These are phyloP conservation scores for Protonibea diacanthus DNA, from an alignment of 2,797 vertebrate genomes.

Conservation along the genomic window DNA sequence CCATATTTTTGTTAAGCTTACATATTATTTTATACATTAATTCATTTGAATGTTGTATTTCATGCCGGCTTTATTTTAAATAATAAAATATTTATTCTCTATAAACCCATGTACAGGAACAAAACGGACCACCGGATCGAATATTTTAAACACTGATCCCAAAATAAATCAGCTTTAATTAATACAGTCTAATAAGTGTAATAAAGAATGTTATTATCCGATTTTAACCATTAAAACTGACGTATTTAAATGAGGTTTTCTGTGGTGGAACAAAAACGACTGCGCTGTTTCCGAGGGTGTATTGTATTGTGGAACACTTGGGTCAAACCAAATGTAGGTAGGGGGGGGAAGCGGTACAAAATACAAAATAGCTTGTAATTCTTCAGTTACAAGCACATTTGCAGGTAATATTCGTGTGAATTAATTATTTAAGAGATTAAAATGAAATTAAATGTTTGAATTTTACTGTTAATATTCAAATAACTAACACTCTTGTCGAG, in stretches of 20 bases:
- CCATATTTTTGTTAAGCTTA: background rate
- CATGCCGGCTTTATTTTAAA: fast-evolving
- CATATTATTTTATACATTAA: fast-evolving
- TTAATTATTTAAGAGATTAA: fast-evolving
- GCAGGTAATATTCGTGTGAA: fast-evolving
- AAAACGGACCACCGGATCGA: too few species aligned
- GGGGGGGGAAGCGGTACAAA: background rate
- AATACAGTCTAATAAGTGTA: too few species aligned
- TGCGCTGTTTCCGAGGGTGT: conserved; percentile 54
- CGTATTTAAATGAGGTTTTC: background rate
- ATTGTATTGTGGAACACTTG: conserved; percentile 30
- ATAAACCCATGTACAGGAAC: background rate
- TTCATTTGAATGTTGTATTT: fast-evolving
- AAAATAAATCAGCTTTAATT: background rate
- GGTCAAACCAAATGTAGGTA: conserved; percentile 67
- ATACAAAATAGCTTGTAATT: fast-evolving
- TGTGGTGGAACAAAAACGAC: conserved; percentile 16
- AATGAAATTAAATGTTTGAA: fast-evolving
- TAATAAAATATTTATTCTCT: background rate
- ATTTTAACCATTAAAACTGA: background rate
- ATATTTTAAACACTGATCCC: fast-evolving
- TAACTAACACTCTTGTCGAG: fast-evolving
- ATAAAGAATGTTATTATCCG: background rate
- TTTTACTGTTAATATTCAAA: fast-evolving
- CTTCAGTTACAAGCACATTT: fast-evolving